Evolutionary conservation across 2,888 invertebrate species (phyloP).

Genomic region (Chrysotoxum bicinctum): DNA sequence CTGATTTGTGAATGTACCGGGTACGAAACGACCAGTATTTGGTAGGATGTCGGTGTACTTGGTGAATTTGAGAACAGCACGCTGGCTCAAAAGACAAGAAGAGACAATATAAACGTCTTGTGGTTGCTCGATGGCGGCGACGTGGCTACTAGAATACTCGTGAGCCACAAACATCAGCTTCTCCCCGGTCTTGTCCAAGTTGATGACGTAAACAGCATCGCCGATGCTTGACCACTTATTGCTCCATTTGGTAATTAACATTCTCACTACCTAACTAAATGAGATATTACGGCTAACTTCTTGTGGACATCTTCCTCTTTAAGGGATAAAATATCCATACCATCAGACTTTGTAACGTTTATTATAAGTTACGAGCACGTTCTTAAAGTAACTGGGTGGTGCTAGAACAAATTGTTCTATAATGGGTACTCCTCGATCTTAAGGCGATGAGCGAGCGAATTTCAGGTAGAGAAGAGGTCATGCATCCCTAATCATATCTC

Average conservation of each 20-base stretch:
- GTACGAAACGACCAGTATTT: slow-evolving; percentile 99
- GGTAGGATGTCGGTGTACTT: slow-evolving; percentile 98
- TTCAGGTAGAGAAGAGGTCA: too few relatives aligned
- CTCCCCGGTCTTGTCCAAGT: slow-evolving; percentile 98
- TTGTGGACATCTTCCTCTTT: slow-evolving; percentile 99
- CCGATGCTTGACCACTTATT: slow-evolving; percentile 97
- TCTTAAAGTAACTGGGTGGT: too few relatives aligned
- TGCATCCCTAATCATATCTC: too few relatives aligned
- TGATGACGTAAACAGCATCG: slow-evolving; percentile 97
- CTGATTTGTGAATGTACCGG: slow-evolving; percentile 99
- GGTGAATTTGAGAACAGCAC: slow-evolving; percentile 99
- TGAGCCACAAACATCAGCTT: slow-evolving; percentile 98
- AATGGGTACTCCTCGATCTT: too few relatives aligned
- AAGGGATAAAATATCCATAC: slow-evolving; percentile 92
- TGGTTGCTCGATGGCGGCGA: slow-evolving; percentile 98
- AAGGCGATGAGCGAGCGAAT: too few relatives aligned
- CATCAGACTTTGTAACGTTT: slow-evolving; percentile 98
- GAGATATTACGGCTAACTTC: slow-evolving; percentile 97
- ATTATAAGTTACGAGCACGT: slow-evolving; percentile 80
- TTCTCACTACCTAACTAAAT: slow-evolving; percentile 97
- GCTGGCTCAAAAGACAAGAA: slow-evolving; percentile 96
- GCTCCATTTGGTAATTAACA: slow-evolving; percentile 98
- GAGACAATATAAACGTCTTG: slow-evolving; percentile 98
- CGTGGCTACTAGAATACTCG: too few relatives aligned
- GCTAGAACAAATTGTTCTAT: too few relatives aligned